Base-by-base conservation (phyloP, 2,888 invertebrate species). In the Amphimallon solstitiale region DNA sequence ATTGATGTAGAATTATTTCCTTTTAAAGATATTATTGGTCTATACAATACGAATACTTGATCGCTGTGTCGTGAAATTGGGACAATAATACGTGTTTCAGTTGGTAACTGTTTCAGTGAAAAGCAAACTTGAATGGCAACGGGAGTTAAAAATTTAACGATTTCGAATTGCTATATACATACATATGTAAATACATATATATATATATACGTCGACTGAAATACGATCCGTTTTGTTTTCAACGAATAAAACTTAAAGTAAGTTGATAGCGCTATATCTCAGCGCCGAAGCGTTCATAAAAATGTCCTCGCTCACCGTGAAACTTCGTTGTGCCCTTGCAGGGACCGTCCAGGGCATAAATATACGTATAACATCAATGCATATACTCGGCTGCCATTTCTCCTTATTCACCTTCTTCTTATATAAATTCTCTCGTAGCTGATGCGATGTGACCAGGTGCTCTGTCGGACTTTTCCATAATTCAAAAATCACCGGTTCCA, bases 221-320 rank as follows among this genome's bases (percentile, higher is more conserved):
- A 82, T 78, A 80, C 79, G 80, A 82, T 81, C 78, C 79, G 80
- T 81, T 81, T 80, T 80, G 79, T 80, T 81, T 81, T 81, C 80
- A 80, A 76, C 80, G 76, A 78, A 81, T 81, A 80, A 80, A 81
- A 80, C 79, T 80, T 79, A 49, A 49, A 78, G 82, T 82, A 82
- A 82, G 79, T 75, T 80, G 82, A 82, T 82, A 82, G 80, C 78
- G 81, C 82, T 82, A 82, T 82, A 81, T 81, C 80, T 82, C 79
- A 75, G 77, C 40, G 62, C 79, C 81, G 81, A 78, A 79, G 77
- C 75, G 80, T 79, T 80, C 81, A 81, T 82, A 82, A 82, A 82
- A 82, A 82, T 81, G 82, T 81, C 80, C 79, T 74, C 78, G 75
- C 69, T 69, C 73, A 74, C 75, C 71, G 76, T 75, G 76, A 77